Base-by-base conservation (phyloP, 2,888 invertebrate species). In the Chrysolina haemoptera region DNA sequence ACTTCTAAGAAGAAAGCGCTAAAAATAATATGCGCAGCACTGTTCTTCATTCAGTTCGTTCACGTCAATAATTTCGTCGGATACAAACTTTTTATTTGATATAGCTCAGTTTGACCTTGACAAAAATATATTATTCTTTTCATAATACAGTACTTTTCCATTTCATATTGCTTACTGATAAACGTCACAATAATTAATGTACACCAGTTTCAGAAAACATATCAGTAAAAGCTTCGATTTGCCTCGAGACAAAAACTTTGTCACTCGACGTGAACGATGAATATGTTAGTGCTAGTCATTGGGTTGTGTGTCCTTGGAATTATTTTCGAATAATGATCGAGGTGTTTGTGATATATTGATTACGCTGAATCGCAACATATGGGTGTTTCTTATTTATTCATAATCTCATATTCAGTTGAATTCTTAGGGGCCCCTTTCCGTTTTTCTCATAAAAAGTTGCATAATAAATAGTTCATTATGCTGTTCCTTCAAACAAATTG, bases 91-190 rank as follows among this genome's bases (percentile, higher is more conserved):
- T 71, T 71, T 62, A 71, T 71, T 46, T 46, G 67, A 67, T 69
- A 69, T n/a, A 50, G 41, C 62, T 68, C 63, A 63, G 46, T 16
- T 53, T 53, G 71, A 71, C 75, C 75, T 75, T 71, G 72, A 72
- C 68, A 43, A 72, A 73, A 70, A 69, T 77, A 73, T 75, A 73
- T 71, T 75, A 77, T 75, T 78, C 76, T 78, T 76, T 78, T 75
- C 67, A 67, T 67, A 67, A 75, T 76, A 76, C 74, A 68, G 78
- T 78, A 73, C 75, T 78, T 78, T 78, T 78, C 76, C 78, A 74
- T 76, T 76, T 76, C 71, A 74, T 76, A 78, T 76, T 78, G 76
- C 76, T 73, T 75, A 76, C 78, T 78, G 76, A 78, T 78, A 76
- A 64, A 70, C 74, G 74, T 77, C 70, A 77, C 74, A 77, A 77